phyloP scores from a whole-genome alignment of 1,140 invertebrate genomes.

The Eriosoma lanigerum region DNA sequence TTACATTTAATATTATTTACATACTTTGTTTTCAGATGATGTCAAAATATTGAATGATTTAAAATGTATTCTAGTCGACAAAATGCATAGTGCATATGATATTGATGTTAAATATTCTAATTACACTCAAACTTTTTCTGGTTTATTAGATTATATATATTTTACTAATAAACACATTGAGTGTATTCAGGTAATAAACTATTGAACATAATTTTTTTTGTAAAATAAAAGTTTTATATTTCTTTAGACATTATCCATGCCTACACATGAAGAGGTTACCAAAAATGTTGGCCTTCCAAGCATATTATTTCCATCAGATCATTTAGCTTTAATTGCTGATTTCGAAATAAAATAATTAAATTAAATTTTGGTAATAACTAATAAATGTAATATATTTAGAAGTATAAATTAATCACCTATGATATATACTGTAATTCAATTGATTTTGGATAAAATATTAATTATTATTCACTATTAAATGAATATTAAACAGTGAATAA shows the following conservation, averaged over 20 bases:
- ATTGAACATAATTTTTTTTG: background rate
- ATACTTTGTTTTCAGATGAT: background rate
- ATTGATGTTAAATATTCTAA: slow-evolving; percentile 1
- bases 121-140: slow-evolving; percentile 15
- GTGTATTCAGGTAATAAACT: slow-evolving; percentile 10
- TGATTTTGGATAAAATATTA: too few species aligned
- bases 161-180: slow-evolving; percentile 23
- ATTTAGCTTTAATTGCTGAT: slow-evolving; percentile 83
- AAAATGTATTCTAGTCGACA: background rate
- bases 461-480: too few species aligned
- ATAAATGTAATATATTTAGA: too few species aligned
- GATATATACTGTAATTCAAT: too few species aligned
- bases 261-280: slow-evolving; percentile 72
- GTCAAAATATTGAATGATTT: background rate
- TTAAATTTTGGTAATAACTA: background rate
- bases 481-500: too few species aligned
- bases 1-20: background rate
- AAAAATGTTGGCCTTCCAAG: slow-evolving; percentile 78
- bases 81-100: slow-evolving; percentile 9
- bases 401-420: too few species aligned
- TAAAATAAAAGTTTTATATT: slow-evolving; percentile 19
- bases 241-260: slow-evolving; percentile 73
- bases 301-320: slow-evolving; percentile 87
- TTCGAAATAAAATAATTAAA: slow-evolving; percentile 63
- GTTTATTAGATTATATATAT: slow-evolving; percentile 41